Base-by-base conservation (phyloP, 1,140 invertebrate genomes). In the Sesamia nonagrioides region DNA sequence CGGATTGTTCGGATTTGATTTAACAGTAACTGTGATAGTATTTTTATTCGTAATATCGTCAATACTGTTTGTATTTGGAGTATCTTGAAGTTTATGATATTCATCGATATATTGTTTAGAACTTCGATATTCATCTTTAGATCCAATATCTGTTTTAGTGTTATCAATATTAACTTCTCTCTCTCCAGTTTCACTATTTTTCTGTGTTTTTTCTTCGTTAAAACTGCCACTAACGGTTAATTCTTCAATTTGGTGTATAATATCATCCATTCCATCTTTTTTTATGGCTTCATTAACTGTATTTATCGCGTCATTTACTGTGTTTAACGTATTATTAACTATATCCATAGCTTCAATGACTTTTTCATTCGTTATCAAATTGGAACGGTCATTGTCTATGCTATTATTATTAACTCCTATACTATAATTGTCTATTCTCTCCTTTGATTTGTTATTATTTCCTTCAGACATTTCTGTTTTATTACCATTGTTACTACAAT, bases 151-250 rank as follows among this genome's bases (percentile, higher is more conserved):
- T 2, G 5, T 8, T 8, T 17, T 8, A 17, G 13, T 42, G 9
- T 21, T 45, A 9, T 71, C 68, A 11, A 35, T 9, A 15, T 71
- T 54, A 4, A 37, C 15, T 11, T 35, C 27, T 9, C 35, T 54
- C 54, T 71, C 68, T 6, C 50, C 50, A 52, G 50, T 71, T 11
- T 71, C 50, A 18, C 21, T 50, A 17, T 69, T 69, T 5, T 69
- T 40, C n/a, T 13, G 37, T 4, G n/a, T 40, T n/a, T 40, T 5
- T 17, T 45, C 40, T 21, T 9, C 52, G 7, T 56, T 21, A 18
- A 56, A 21, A 21, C 17, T 15, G 5, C 45, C 15, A n/a, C 15
- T 58, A 13, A 21, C 7, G 4, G 54, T 58, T 58, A 27, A 21
- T 6, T 58, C 11, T 6, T 27, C 27, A 9, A 58, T 58, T 13